Percentiles rank a stretch among this genome's conserved stretches.
Conservation (phyloP, 23 tunicate genomes). For the Phallusia fumigata region DNA sequence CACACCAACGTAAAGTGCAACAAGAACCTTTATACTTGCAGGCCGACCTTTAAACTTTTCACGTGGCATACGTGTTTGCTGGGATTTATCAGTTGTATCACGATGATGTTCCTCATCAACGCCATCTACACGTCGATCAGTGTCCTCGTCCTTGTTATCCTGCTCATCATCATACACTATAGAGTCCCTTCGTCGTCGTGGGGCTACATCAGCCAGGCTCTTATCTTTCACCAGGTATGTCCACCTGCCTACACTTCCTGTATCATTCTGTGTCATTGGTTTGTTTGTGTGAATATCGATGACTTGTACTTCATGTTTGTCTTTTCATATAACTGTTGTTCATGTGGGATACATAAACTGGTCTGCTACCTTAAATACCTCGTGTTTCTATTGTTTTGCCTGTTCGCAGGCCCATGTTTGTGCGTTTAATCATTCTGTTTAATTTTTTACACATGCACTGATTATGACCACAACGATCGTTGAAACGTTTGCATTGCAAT, state of each 20-base stretch:
- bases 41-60: constrained; percentile 95
- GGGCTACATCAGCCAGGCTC: constrained; percentile 99
- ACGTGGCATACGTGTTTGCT: constrained; percentile 97
- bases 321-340: too few species aligned
- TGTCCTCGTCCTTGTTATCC: constrained; percentile 54
- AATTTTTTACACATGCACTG: too few species aligned
- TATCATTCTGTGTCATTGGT: not conserved
- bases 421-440: too few species aligned
- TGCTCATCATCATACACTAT: constrained; percentile 82
- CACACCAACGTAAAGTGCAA: too few species aligned
- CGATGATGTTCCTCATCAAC: constrained; percentile 85
- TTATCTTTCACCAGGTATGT: constrained; percentile 95
- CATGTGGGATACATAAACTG: too few species aligned
- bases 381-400: too few species aligned
- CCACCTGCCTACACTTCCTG: not conserved
- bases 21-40: not conserved
- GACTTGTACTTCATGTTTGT: too few species aligned
- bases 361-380: too few species aligned
- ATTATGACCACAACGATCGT: too few species aligned
- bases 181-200: constrained; percentile 88
- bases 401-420: too few species aligned
- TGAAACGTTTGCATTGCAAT: too few species aligned
- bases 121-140: constrained; percentile 83
- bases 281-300: too few species aligned
- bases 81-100: constrained; percentile 76